Conservation (phyloP, 2,113 vertebrate species). For the Murina feae region DNA sequence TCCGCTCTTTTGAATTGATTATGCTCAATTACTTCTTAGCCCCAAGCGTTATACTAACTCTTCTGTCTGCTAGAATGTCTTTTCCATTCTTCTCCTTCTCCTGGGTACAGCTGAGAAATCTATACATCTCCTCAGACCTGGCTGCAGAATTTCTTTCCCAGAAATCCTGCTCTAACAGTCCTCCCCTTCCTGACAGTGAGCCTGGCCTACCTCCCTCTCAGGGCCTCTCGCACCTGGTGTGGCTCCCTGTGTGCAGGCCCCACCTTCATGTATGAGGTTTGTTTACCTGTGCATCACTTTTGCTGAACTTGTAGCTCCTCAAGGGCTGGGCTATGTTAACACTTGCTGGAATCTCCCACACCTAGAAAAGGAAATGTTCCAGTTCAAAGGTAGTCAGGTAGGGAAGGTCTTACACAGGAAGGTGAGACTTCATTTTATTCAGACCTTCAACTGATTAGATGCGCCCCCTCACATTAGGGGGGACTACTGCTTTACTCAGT, state of each 20-base stretch:
- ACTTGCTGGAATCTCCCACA: not conserved
- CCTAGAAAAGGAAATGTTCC: not conserved
- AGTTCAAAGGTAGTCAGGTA: not conserved
- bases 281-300: not conserved
- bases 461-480: not conserved
- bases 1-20: not conserved
- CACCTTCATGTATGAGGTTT: not conserved
- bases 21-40: not conserved
- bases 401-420: not conserved
- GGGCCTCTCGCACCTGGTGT: not conserved
- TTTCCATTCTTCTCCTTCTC: not conserved
- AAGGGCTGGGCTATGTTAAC: not conserved
- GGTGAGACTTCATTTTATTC: not conserved
- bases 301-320: not conserved
- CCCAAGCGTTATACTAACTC: not conserved
- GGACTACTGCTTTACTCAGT: not conserved
- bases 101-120: not conserved
- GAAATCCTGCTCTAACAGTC: not conserved
- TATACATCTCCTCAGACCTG: not conserved
- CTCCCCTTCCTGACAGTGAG: not conserved
- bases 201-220: not conserved
- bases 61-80: not conserved
- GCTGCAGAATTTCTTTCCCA: not conserved
- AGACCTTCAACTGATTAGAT: not conserved
- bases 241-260: no score